Evolutionary conservation across 2,797 vertebrate species (phyloP), one percentile per base, ranked within the genome.

Genomic region (Coregonus sp.): DNA sequence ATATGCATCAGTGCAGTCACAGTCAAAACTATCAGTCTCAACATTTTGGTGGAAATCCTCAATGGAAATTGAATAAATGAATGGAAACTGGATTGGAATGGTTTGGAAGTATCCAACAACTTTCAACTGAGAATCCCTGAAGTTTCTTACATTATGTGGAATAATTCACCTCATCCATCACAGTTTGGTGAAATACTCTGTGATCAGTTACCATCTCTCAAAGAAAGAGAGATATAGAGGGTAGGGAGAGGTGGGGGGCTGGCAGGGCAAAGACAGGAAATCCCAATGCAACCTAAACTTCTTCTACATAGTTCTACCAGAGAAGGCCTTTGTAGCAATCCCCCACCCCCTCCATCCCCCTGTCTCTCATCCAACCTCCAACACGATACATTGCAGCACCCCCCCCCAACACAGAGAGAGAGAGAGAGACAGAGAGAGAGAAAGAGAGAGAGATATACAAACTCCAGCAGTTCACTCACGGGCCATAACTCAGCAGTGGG

Each of bases 281-380:
- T 94, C 93, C 93, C 92, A 93, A 74, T 89, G 91, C 93, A 92
- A 91, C 92, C 91, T 89, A 91, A 92, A 92, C 89, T 90, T 91
- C 92, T 78, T 56, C 90, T 91, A 87, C 85, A 89, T 81, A 88
- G 90, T 90, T 90, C 84, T 88, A 90, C 87, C 86, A 93, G 89
- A 92, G 85, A 90, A 88, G 88, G 86, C 88, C 89, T 92, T 91
- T 92, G 90, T 92, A 90, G 87, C 89, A 86, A 78, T 29, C 84
- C 84, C 86, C 87, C 80, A 75, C 82, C 76, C 78, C 86, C 88
- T 73, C 73, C 75, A 77, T 54, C 66, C 59, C 61, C 40, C 90
- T 86, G 84, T 88, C 47, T 73, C 47, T 37, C 50, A 72, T 51
- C 67, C 66, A 37, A 18, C 18, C 86, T 91, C 84, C 82, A 73